Percentiles rank a stretch among this genome's conserved stretches.
phyloP scores from a whole-genome alignment of 2,113 vertebrate genomes.

The Coracopsis vasa region DNA sequence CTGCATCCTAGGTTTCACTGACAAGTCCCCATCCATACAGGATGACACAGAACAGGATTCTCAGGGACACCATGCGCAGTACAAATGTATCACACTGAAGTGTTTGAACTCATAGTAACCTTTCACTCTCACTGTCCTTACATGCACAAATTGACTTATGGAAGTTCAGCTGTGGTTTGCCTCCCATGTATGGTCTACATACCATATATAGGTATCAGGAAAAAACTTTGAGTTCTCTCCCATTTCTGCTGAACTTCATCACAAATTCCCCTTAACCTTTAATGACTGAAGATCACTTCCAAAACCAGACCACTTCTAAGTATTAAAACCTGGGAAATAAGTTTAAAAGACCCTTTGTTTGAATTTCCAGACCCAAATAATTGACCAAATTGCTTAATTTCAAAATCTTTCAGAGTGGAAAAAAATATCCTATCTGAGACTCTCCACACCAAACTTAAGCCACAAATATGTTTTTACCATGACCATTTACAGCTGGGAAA shows the following conservation, averaged over 20 bases:
- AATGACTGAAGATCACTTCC: not conserved
- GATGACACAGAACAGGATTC: not conserved
- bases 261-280: constrained; percentile 18
- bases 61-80: not conserved
- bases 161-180: not conserved
- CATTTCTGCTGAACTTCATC: not conserved
- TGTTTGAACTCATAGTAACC: not conserved
- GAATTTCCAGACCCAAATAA: not conserved
- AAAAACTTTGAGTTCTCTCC: not conserved
- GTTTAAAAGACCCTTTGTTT: not conserved
- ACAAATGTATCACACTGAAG: not conserved
- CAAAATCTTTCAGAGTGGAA: not conserved
- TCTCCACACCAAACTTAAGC: not conserved
- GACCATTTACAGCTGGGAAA: constrained; percentile 1
- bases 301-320: not conserved
- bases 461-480: not conserved
- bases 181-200: not conserved
- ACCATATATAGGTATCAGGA: not conserved
- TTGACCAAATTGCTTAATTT: not conserved
- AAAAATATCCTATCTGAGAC: not conserved
- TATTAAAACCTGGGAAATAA: not conserved
- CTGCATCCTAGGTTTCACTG: not conserved
- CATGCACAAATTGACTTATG: not conserved
- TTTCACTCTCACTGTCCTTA: not conserved
- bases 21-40: not conserved